These are phyloP conservation scores for Lapara coniferarum DNA, from an alignment of 2,888 invertebrate species.

Conservation along the genomic window DNA sequence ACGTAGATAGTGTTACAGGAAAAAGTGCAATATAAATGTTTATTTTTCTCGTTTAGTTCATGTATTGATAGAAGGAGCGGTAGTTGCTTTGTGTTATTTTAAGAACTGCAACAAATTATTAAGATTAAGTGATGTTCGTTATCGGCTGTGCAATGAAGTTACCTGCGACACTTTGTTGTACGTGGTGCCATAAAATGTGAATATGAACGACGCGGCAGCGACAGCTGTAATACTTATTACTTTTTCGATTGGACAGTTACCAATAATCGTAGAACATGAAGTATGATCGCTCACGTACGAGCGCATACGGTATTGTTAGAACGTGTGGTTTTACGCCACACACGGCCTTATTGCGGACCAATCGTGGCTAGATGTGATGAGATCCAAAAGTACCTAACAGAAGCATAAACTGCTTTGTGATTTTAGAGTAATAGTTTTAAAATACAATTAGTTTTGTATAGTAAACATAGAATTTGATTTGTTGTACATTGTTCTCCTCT, in stretches of 20 bases:
- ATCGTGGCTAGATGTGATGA: conserved; percentile 58
- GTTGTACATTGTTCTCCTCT: conserved; percentile 24
- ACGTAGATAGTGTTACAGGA: conserved; percentile 52
- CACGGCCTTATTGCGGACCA: conserved; percentile 78
- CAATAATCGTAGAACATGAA: conserved; percentile 22
- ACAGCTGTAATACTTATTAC: conserved; percentile 20
- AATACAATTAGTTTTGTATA: conserved; percentile 22
- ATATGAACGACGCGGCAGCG: neutral
- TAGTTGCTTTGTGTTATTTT: conserved; percentile 36
- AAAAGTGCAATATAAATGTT: conserved; percentile 59
- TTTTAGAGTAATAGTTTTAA: conserved; percentile 37
- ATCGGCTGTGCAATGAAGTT: neutral
- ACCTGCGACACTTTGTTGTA: conserved; percentile 1
- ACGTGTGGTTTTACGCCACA: conserved; percentile 48
- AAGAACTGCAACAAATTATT: conserved; percentile 47
- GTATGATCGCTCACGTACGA: conserved; percentile 16
- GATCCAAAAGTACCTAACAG: conserved; percentile 54
- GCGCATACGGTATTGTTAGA: conserved; percentile 18
- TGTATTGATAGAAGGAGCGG: conserved; percentile 33
- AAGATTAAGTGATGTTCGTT: conserved; percentile 17
- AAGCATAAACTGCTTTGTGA: conserved; percentile 53
- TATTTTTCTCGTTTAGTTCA: conserved; percentile 25
- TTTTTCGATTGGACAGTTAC: conserved; percentile 26
- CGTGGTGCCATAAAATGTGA: conserved; percentile 4
- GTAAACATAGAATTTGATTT: conserved; percentile 28